Evolutionary conservation across 92 coral and sea anemone genomes (phyloP), one percentile per base, ranked within the genome.

Genomic region (Blastomussa wellsi): DNA sequence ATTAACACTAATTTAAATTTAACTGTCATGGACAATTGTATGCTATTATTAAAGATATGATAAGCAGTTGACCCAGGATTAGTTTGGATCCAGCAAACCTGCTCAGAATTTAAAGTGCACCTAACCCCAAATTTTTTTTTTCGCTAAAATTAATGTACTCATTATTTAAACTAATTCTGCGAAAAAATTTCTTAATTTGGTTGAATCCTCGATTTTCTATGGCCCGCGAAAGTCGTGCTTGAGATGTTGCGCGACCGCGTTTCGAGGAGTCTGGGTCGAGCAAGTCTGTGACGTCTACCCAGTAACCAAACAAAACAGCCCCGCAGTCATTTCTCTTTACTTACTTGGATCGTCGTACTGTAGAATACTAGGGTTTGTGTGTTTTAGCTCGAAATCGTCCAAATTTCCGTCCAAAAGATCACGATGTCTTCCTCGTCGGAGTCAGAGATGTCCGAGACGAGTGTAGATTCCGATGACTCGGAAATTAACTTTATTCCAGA

Each of bases 191-290:
- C n/a, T n/a, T n/a, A n/a, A n/a, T n/a, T n/a, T n/a, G n/a, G n/a
- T n/a, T n/a, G n/a, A n/a, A n/a, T n/a, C n/a, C n/a, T n/a, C n/a
- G n/a, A n/a, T 53, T 53, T 53, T 53, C 62, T 53, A 53, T 53
- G 62, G 20, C 77, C 77, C 55, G 77, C 55, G 31, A 42, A 72
- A 72, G 77, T 72, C 77, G 77, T 38, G 77, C 55, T 72, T 13
- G 32, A 6, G 35, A 9, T 24, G 71, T 29, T 29, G 32, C 71
- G 22, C 22, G 71, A 65, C 71, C 57, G 59, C 77, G 77, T 72
- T 38, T 38, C 44, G 39, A 19, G 77, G 55, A 72, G 77, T 72
- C 77, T 72, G 77, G 77, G 77, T 38, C 29, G 77, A 72, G 77
- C 77, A 42, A 42, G 77, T 31, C 52, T 72, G 44, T 72, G 77